Evolutionary conservation across 2,113 vertebrate species (phyloP).

Genomic region (Enhydra lutris): DNA sequence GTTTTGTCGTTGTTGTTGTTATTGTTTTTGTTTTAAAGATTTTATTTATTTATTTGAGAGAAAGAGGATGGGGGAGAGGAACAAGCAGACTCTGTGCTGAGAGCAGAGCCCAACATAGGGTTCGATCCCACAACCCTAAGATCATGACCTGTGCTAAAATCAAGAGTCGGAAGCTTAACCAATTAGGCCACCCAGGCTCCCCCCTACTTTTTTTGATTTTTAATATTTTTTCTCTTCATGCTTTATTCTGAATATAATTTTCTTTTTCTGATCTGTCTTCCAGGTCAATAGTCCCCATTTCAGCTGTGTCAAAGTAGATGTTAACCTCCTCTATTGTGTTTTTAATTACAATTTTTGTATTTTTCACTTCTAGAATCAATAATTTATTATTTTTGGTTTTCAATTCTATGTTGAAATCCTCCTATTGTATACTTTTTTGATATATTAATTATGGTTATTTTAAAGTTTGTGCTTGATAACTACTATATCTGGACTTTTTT

Average conservation of each 20-base stretch:
- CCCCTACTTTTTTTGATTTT: background rate
- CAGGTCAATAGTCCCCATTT: background rate
- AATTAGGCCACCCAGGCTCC: background rate
- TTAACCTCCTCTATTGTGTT: background rate
- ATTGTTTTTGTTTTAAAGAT: background rate
- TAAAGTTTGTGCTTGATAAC: background rate
- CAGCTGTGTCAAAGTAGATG: background rate
- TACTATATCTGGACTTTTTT: background rate
- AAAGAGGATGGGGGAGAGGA: too few relatives aligned
- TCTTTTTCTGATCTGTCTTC: background rate
- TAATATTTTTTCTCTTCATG: background rate
- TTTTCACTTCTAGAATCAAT: background rate
- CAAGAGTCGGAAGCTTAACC: background rate
- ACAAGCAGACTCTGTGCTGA: background rate
- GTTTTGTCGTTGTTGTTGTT: background rate
- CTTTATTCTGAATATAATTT: background rate
- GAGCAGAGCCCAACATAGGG: background rate
- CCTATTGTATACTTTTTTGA: background rate
- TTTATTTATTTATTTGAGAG: background rate
- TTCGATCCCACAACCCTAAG: background rate
- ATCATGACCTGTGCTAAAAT: too few relatives aligned
- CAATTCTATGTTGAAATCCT: background rate
- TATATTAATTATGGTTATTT: background rate
- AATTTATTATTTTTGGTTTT: background rate
- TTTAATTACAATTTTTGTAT: background rate